A percentile compares a stretch with the other conserved stretches of the same genome.
These are phyloP conservation scores for Labroides dimidiatus DNA, from an alignment of 2,797 vertebrate genomes.

Conservation along the genomic window DNA sequence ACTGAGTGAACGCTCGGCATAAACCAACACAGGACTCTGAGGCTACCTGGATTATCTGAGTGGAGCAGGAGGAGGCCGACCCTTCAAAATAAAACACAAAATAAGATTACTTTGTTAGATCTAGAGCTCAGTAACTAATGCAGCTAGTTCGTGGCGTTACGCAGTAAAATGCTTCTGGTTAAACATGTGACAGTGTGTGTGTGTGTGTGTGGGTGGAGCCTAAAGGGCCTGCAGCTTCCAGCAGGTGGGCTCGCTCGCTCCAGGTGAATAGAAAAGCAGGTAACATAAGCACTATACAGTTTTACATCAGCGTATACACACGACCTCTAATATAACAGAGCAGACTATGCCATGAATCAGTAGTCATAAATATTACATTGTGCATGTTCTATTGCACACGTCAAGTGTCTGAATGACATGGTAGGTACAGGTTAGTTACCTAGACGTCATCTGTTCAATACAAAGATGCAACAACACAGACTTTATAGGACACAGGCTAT, in stretches of 20 bases:
- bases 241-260: slow-evolving; percentile 75
- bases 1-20: slow-evolving; percentile 58
- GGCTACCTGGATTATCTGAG: slow-evolving; percentile 58
- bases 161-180: slow-evolving; percentile 41
- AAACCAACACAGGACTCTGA: slow-evolving; percentile 62
- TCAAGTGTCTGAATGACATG: slow-evolving; percentile 73
- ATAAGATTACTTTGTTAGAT: slow-evolving; percentile 41
- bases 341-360: slow-evolving; percentile 80
- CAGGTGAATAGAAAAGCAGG: slow-evolving; percentile 75
- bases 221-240: slow-evolving; percentile 57
- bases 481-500: slow-evolving; percentile 78
- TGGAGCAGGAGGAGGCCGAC: slow-evolving; percentile 49
- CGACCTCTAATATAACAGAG: slow-evolving; percentile 80
- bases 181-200: slow-evolving; percentile 38
- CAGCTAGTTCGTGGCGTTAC: slow-evolving; percentile 65
- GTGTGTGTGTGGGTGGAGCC: slow-evolving; percentile 48
- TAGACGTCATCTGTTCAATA: slow-evolving; percentile 76
- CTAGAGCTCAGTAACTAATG: slow-evolving; percentile 67
- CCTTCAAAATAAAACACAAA: slow-evolving; percentile 34
- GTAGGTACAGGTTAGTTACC: slow-evolving; percentile 73
- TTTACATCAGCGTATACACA: slow-evolving; percentile 79
- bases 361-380: slow-evolving; percentile 83
- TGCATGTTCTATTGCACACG: slow-evolving; percentile 80
- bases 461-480: slow-evolving; percentile 83
- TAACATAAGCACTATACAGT: slow-evolving; percentile 81